Base-by-base conservation (phyloP, 2,888 invertebrate genomes). In the Thumatha senex region DNA sequence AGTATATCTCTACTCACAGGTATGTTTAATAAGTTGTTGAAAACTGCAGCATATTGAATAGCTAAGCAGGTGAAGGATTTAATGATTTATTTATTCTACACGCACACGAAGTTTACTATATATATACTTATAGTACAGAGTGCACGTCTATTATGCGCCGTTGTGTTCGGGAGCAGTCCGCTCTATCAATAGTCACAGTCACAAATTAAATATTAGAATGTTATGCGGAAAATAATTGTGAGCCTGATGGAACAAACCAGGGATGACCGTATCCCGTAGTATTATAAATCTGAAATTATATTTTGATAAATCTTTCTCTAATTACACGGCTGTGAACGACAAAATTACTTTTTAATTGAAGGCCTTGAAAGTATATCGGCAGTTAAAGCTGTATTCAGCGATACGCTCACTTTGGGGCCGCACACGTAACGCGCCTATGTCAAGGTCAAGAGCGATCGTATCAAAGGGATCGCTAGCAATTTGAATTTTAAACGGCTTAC, bases 371-470 rank as follows among this genome's bases (percentile, higher is more conserved):
- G n/a, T 42, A 42, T 31, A 46, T 24, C 36, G 41, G 46, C 38
- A 40, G 41, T 46, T 38, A 40, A 41, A 46, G 41, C 46, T 41
- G 41, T 51, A 46, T 51, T 46, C 46, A 51, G 46, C 33, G 33
- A 42, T 46, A 46, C 40, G 41, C 38, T 46, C 36, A 35, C 47
- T 41, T 34, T 41, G 14, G 3, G 29, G 40, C 24, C 46, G 36
- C 35, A 50, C 51, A 51, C 51, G 46, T 35, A 38, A 38, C 38
- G 36, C 41, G 40, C 38, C 51, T 43, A 34, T 52, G 47, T 47
- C 51, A 52, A 52, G 51, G 51, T 46, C 40, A 46, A 33, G 30
- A 36, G 43, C 42, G 41, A 48, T 48, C 38, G 48, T 48, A 48
- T 42, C 48, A 18, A 42, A 33, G 40, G 24, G 48, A 42, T 48